These are phyloP conservation scores for Clavelina lepadiformis DNA, from an alignment of 23 tunicate species.

Conservation along the genomic window DNA sequence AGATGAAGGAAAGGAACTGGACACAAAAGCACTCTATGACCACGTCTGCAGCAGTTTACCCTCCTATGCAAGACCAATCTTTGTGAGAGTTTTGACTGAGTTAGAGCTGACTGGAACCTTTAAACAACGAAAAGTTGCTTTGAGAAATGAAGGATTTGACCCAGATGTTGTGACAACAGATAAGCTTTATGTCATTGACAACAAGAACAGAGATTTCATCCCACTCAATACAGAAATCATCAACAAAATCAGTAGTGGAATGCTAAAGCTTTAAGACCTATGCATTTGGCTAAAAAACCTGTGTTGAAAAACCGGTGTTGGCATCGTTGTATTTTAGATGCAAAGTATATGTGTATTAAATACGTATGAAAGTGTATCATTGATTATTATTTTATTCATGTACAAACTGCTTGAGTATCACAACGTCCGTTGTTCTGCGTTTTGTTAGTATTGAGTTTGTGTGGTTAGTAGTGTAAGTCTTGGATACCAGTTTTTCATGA, in stretches of 20 bases:
- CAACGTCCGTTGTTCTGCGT: too few species aligned
- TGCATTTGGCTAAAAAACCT: too few species aligned
- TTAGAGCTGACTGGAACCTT: constrained; percentile 80
- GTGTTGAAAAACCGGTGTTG: too few species aligned
- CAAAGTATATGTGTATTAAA: too few species aligned
- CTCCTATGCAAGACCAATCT: constrained; percentile 46
- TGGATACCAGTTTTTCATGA: too few species aligned
- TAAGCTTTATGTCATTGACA: constrained; percentile 48
- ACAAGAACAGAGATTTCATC: constrained; percentile 23
- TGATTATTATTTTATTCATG: too few species aligned
- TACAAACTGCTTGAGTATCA: too few species aligned
- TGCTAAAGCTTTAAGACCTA: too few species aligned
- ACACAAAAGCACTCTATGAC: constrained; percentile 10
- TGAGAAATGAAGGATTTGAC: constrained; percentile 57
- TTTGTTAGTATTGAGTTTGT: too few species aligned
- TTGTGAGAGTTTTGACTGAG: constrained; percentile 37
- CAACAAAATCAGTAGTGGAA: constrained; percentile 12
- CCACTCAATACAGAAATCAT: constrained; percentile 39
- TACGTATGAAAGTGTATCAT: too few species aligned
- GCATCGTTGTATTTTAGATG: too few species aligned
- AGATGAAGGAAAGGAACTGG: constrained; percentile 15
- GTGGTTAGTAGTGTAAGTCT: too few species aligned
- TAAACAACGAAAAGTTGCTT: constrained; percentile 55
- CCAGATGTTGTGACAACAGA: constrained; percentile 17
- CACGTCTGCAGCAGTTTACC: constrained; percentile 8